Evolutionary conservation across 1,140 invertebrate genomes (phyloP), one percentile per base, ranked within the genome.

Genomic region (Drosophila tropicalis): DNA sequence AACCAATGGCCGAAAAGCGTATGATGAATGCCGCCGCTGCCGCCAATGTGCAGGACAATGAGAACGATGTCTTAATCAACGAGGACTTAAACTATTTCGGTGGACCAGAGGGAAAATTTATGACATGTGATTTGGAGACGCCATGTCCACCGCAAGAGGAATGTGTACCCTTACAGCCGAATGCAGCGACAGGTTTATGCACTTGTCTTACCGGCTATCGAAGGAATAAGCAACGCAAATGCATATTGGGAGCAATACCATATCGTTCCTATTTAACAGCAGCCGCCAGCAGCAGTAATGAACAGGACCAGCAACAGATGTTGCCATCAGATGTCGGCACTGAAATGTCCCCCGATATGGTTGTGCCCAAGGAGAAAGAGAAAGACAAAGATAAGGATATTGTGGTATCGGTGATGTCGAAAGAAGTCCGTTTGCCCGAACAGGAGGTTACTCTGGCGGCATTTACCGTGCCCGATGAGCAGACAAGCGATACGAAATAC

Each of bases 371-470:
- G 57, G 22, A 91, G 29, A 77, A 91, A 7, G 62, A 41, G 86
- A 15, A 54, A 6, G 22, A 92, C 29, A 84, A 90, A 36, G 91
- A 92, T 68, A 92, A 92, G 47, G 94, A 95, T 67, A 93, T 98
- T 67, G 94, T 95, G 25, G 96, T 98, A 1, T 96, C 96, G 5
- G 96, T 96, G 7, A 94, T 95, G 76, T 95, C 96, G 40, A 95
- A 97, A 93, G 94, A 94, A 91, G 94, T 94, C 13, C 93, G 93
- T 73, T 85, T 97, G 55, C 97, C 97, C 4, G 94, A 95, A 65
- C 96, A 96, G 92, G 95, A 96, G 92, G 95, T 95, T 1, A 95
- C 95, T 4, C 92, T 98, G 39, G 95, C 95, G 15, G 97, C 96
- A 1, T 97, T 95, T 85, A 96, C 96, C 5, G 94, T 97, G 17